Base-by-base conservation (phyloP, 2,797 vertebrate species). In the Karalla daura region DNA sequence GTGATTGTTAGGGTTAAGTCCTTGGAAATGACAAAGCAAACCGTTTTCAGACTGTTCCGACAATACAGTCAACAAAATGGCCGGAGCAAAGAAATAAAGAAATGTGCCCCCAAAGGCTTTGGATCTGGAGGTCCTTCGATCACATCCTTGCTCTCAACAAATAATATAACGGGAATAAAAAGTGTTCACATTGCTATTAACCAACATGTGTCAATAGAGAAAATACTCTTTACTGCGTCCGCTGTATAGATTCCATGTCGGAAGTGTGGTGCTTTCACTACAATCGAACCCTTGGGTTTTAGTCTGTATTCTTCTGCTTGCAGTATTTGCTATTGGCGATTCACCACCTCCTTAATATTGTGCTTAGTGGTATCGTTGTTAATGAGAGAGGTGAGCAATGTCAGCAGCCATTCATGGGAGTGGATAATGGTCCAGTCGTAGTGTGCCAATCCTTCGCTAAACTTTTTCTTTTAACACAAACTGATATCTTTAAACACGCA, bases 81-180 rank as follows among this genome's bases (percentile, higher is more conserved):
- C 40, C 2, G n/a, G 15, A 33, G 15, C 23, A 27, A 23, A 50
- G 5, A 54, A 40, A 54, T 59, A 6, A 73, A 60, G 7, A 73
- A 60, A 37, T 28, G 47, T 21, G 14, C 63, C 63, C 35, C 49
- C 7, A 0, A 2, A 27, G 18, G 27, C 18, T 55, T 61, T 30
- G 17, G 73, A 35, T 58, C 44, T 21, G 15, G n/a, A 56, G 14
- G 14, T 25, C 6, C 44, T 13, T 3, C 6, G 7, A 58, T 64
- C 35, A 36, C 13, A 43, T 49, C 47, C 44, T 58, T 72, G 28
- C 21, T 52, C 15, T 55, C 14, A 55, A 7, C 21, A 27, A 5
- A 35, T 23, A 33, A 23, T 51, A 15, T 18, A 40, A 25, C 15
- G 33, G 11, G 10, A 45, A 46, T 40, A 20, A 53, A 56, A 64